Evolutionary conservation across 2,797 vertebrate species (phyloP), one percentile per base, ranked within the genome.

Genomic region (Halcyon leucocephala): DNA sequence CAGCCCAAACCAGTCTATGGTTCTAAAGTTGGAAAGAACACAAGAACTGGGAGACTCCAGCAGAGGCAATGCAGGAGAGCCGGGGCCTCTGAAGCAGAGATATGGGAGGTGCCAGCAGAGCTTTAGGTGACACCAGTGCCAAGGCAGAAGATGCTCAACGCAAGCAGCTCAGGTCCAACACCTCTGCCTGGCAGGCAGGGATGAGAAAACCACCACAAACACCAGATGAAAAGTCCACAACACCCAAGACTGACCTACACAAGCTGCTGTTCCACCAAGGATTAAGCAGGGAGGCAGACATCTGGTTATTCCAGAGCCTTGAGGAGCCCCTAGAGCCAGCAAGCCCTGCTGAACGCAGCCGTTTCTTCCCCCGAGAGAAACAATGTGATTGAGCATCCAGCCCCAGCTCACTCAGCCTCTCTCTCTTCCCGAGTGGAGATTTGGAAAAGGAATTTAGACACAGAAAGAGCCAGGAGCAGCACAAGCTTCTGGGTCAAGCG

Each of bases 111-210:
- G 64, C 21, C 25, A 29, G 57, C 29, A 70, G 29, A 48, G 57
- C n/a, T 11, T 19, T 3, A 26, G 57, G 58, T 39, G 37, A 29
- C 20, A 15, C 24, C n/a, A 37, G 22, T 3, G 37, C 39, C 19
- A 41, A 8, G 35, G 29, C 3, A 19, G 52, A 39, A 17, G 69
- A 62, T 33, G 76, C 49, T 29, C 15, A 0, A 49, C 22, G 20
- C 0, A 0, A 74, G 74, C 60, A 17, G 41, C 60, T 74, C 1
- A 0, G 41, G 11, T 67, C 31, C 1, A 4, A 54, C 41, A 28
- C 39, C 46, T 49, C 73, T 0, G 3, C 44, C 33, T 35, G 74
- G 33, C 52, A 58, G 51, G 44, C 3, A 25, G 52, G 33, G 55
- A 33, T 7, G 31, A 46, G 33, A 73, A 37, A 21, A 37, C 6